Base-by-base conservation (phyloP, 2,113 vertebrate genomes). In the Lycocorax pyrrhopterus region DNA sequence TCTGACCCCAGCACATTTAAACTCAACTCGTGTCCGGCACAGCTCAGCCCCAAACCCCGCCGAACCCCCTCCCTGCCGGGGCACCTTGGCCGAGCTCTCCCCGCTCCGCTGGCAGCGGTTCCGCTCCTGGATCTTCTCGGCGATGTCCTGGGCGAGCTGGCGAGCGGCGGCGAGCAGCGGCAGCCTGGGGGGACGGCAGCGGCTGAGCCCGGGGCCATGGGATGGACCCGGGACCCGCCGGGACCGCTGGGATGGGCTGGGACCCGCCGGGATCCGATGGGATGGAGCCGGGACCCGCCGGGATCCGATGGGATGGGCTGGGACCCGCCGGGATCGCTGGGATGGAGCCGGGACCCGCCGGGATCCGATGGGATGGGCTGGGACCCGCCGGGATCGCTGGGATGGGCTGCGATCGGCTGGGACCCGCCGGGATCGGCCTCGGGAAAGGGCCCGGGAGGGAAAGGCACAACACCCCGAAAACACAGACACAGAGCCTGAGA, bases 81-180 rank as follows among this genome's bases (percentile, higher is more conserved):
- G 74, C 96, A 99, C 99, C 99, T 99, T 99, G 27, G 98, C 96
- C 32, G 98, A 97, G 96, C 98, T 99, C 39, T 99, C 99, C 68
- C 99, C 99, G 51, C 98, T 99, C 84, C 99, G 98, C 93, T 99
- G 98, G 93, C 96, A 98, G 56, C 98, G 98, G 96, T 98, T 99
- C 39, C 99, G 97, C 87, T 99, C 98, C 96, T 99, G 99, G 76
- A 99, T 98, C 85, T 98, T 99, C 98, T 99, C 99, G 16, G 99
- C 99, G 62, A 98, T 97, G 92, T 99, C 99, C 91, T 99, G 99
- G 33, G 99, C 98, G 87, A 98, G 94, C 26, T 98, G 98, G 76
- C 98, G 99, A 7, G 99, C 96, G 79, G 98, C 98, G 77, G 99
- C 99, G 21, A 99, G 98, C 51, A 98, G 98, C 83, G 98, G 97